phyloP scores from a whole-genome alignment of 92 coral and sea anemone species.

The Scolanthus callimorphus region DNA sequence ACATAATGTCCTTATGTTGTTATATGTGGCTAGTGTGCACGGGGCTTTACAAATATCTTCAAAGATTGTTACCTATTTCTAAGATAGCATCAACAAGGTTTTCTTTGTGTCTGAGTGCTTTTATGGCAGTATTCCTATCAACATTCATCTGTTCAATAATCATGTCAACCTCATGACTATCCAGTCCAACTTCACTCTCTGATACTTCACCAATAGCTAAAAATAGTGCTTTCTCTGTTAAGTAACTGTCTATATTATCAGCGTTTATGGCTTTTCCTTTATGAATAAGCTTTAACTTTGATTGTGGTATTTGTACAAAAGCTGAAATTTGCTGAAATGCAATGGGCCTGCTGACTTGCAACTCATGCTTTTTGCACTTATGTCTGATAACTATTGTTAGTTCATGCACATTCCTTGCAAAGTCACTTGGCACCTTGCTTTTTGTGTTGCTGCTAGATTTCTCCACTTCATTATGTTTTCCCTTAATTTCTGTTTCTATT shows the following conservation, averaged over 20 bases:
- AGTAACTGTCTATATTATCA: constrained; percentile 34
- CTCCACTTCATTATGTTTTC: no score
- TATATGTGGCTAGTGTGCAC: no score
- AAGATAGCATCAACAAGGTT: constrained; percentile 86
- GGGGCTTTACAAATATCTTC: no score
- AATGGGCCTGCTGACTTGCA: constrained; percentile 25
- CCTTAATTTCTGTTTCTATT: no score
- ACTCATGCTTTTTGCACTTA: constrained; percentile 61
- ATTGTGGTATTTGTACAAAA: constrained; percentile 54
- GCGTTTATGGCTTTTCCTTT: constrained; percentile 72
- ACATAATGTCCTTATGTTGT: no score
- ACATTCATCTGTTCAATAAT: constrained; percentile 78
- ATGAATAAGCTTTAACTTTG: constrained; percentile 76
- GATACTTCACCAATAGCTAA: constrained; percentile 89
- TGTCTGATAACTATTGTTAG: constrained; percentile 59
- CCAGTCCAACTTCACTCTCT: constrained; percentile 87
- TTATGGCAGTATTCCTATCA: constrained; percentile 83
- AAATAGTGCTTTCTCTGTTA: constrained; percentile 59
- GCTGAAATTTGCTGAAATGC: constrained; percentile 47
- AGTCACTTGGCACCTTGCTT: no score
- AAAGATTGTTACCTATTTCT: constrained; percentile 74
- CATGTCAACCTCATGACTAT: constrained; percentile 62
- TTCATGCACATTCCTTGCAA: not conserved
- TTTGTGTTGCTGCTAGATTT: no score
- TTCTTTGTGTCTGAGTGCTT: constrained; percentile 65